These are phyloP conservation scores for Syngnathus scovelli DNA, from an alignment of 2,113 vertebrate genomes.

Conservation along the genomic window DNA sequence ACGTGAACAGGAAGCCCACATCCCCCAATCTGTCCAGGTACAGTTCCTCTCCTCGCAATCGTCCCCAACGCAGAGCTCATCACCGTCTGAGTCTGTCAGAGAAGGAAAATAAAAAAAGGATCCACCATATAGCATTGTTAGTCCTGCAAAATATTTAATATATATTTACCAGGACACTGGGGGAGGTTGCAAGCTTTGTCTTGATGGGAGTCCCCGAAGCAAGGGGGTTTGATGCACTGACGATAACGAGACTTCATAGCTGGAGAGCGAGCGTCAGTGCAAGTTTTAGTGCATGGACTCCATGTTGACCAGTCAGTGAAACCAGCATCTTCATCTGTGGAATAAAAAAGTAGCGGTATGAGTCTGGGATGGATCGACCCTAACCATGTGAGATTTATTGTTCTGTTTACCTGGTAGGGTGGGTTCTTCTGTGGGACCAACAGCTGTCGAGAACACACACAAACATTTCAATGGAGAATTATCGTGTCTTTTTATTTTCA, in stretches of 20 bases:
- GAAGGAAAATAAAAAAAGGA: not conserved
- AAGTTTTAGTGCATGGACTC: conserved; percentile 78
- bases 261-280: conserved; percentile 67
- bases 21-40: conserved; percentile 78
- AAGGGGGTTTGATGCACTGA: conserved; percentile 66
- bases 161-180: conserved; percentile 72
- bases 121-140: not conserved
- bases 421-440: conserved; percentile 65
- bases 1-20: conserved; percentile 77
- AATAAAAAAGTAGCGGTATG: not conserved
- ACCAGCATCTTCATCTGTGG: conserved; percentile 63
- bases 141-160: not conserved
- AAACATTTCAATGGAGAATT: not conserved
- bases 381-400: not conserved
- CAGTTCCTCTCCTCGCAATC: conserved; percentile 74
- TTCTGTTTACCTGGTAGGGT: conserved; percentile 51
- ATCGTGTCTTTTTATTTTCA: not conserved
- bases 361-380: too few relatives aligned
- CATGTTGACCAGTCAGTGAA: conserved; percentile 76
- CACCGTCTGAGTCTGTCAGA: conserved; percentile 37
- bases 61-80: conserved; percentile 49
- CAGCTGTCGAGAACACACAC: conserved; percentile 39
- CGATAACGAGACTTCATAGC: conserved; percentile 72
- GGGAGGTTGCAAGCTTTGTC: conserved; percentile 80
- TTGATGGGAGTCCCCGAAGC: conserved; percentile 69